Percentiles rank a stretch among this genome's conserved stretches.
phyloP scores from a whole-genome alignment of 2,888 invertebrate species.

The Bimastos eiseni region DNA sequence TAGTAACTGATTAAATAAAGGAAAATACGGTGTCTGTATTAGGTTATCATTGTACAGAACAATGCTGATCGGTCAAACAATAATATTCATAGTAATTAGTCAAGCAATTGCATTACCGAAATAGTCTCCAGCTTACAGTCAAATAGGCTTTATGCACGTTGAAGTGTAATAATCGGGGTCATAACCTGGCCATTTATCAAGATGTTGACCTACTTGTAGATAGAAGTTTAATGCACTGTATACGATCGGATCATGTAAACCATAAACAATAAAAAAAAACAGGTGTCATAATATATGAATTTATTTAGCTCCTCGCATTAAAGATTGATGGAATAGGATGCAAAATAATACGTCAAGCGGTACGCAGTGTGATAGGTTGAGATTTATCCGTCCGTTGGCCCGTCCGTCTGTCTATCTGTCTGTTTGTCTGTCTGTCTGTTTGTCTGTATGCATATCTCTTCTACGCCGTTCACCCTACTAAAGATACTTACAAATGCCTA shows the following conservation, averaged over 20 bases:
- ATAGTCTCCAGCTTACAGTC: not conserved
- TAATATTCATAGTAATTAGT: not conserved
- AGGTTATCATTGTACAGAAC: not conserved
- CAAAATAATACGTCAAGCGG: not conserved
- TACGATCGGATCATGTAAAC: no score
- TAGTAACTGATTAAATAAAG: not conserved
- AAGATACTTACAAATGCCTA: no score
- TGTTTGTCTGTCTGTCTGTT: not conserved
- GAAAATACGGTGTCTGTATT: no score
- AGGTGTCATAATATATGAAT: not conserved
- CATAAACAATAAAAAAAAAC: not conserved
- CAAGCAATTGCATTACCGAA: not conserved
- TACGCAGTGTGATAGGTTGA: not conserved
- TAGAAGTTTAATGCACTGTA: no score
- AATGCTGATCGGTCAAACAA: not conserved
- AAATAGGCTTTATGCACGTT: not conserved
- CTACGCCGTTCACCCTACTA: no score
- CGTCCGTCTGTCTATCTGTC: not conserved
- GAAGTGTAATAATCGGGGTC: not conserved
- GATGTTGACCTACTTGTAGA: not conserved
- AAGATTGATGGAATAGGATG: not conserved
- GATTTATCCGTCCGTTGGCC: not conserved
- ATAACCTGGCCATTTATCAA: not conserved
- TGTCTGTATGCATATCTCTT: constrained; percentile 26
- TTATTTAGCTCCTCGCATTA: not conserved